Conservation (phyloP, 2,888 invertebrate species). For the Bellardia pandia region DNA sequence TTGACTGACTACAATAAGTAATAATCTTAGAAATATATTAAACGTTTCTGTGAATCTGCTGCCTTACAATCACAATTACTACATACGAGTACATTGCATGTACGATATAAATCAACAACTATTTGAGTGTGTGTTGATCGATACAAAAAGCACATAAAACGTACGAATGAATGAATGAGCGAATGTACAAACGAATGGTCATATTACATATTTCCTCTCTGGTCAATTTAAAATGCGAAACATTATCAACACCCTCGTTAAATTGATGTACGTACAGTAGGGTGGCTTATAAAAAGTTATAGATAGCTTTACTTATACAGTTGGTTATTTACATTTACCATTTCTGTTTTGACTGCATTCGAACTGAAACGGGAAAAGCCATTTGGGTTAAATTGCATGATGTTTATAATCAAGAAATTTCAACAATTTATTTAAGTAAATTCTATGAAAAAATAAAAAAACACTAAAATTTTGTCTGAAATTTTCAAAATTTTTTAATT, state of each 20-base stretch:
- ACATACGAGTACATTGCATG: background rate
- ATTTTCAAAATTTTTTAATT: no score
- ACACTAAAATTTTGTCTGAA: no score
- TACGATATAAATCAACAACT: background rate
- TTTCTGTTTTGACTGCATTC: no score
- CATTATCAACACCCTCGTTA: constrained; percentile 50
- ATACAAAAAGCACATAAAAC: constrained; percentile 13
- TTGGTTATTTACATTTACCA: no score
- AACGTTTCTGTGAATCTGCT: background rate
- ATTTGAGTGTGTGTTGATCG: constrained; percentile 9
- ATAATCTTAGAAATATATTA: background rate
- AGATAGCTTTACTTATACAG: no score
- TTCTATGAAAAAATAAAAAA: no score
- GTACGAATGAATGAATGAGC: background rate
- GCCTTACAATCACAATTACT: background rate
- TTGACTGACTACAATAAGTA: background rate
- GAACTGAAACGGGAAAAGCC: no score
- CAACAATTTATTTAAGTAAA: no score
- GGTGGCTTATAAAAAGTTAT: background rate
- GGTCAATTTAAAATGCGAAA: constrained; percentile 56
- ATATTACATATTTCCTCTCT: constrained; percentile 10
- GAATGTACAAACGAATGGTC: background rate
- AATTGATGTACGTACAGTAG: constrained; percentile 14
- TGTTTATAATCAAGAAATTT: no score
- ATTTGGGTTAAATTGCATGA: no score